Conservation (phyloP, 2,888 invertebrate genomes). For the Caenorhabditis sp. region DNA sequence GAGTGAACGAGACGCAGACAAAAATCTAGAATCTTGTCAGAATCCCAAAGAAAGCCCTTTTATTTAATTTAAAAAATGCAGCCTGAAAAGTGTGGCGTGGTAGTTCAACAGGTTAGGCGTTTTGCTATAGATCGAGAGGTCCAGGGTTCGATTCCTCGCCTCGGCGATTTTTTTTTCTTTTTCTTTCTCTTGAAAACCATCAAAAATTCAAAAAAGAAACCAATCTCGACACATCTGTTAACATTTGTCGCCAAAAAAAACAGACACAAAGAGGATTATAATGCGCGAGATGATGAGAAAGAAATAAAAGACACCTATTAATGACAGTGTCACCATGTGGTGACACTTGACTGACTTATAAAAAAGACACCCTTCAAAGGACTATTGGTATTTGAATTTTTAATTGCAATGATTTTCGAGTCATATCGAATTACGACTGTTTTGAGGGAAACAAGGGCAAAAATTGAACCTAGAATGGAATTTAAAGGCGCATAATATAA, state of each 20-base stretch:
- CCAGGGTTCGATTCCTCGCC: no score
- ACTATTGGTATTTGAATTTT: background rate
- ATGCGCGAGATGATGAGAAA: background rate
- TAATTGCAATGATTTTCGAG: background rate
- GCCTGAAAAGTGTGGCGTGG: no score
- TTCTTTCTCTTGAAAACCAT: background rate
- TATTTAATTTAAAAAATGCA: no score
- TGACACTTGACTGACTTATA: background rate
- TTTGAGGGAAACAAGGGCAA: background rate
- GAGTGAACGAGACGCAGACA: no score
- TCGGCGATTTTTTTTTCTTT: no score
- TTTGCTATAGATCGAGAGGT: no score
- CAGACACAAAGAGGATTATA: background rate
- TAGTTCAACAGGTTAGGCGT: no score
- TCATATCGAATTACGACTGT: background rate
- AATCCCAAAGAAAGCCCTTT: no score
- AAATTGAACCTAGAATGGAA: background rate
- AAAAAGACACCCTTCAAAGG: no score
- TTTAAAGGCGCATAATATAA: no score
- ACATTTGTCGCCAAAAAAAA: background rate
- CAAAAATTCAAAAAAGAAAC: slow-evolving; percentile 4
- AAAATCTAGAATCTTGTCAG: no score
- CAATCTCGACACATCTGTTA: background rate
- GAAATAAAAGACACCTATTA: background rate
- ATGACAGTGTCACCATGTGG: background rate